A percentile compares a stretch with the other conserved stretches of the same genome.
These are phyloP conservation scores for Pleuronectes platessa DNA, from an alignment of 2,113 vertebrate genomes.

Conservation along the genomic window DNA sequence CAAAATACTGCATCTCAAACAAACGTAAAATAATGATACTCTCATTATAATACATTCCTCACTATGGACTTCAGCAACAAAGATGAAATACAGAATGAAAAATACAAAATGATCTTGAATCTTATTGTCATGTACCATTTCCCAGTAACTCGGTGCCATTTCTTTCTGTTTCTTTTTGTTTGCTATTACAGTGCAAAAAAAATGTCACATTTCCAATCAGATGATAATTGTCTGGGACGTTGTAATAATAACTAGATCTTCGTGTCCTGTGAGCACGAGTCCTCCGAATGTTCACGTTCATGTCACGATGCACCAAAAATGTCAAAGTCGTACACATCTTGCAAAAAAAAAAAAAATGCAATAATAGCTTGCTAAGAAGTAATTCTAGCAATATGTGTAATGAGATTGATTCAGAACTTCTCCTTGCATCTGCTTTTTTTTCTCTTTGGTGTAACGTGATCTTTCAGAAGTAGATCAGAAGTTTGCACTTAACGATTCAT, in stretches of 20 bases:
- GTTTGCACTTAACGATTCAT: constrained; percentile 44
- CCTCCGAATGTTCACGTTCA: too few species aligned
- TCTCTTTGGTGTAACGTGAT: constrained; percentile 81
- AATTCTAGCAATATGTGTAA: neutral
- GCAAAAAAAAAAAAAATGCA: neutral
- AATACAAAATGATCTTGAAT: constrained; percentile 15
- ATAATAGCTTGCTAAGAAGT: neutral
- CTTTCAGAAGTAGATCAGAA: constrained; percentile 50
- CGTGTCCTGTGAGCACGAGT: too few species aligned
- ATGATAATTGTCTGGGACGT: too few species aligned
- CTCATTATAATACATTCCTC: constrained; percentile 4
- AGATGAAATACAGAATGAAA: neutral
- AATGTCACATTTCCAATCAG: neutral
- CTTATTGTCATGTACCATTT: neutral
- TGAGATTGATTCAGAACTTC: neutral
- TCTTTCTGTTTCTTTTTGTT: neutral
- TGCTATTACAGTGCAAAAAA: constrained; percentile 22
- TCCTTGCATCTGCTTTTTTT: constrained; percentile 6
- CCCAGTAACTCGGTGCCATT: neutral
- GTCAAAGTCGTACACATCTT: too few species aligned
- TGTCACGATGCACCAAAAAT: too few species aligned
- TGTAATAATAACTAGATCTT: too few species aligned
- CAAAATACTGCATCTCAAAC: constrained; percentile 46
- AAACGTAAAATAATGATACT: neutral
- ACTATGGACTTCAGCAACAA: constrained; percentile 6